These are phyloP conservation scores for Nothobranchius kuhntae DNA, from an alignment of 2,113 vertebrate species.

Conservation along the genomic window DNA sequence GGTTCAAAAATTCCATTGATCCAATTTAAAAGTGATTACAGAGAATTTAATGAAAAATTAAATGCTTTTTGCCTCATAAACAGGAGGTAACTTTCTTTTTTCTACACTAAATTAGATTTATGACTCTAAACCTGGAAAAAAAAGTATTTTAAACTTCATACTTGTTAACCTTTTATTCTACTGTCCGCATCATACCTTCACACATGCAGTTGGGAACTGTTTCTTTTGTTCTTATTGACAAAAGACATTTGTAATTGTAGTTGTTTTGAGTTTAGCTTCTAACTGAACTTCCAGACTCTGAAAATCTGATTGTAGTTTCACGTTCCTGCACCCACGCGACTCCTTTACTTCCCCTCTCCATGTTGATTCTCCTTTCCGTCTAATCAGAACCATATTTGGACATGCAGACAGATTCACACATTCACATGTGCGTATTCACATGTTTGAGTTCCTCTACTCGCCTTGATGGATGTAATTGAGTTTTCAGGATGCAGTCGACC, in stretches of 20 bases:
- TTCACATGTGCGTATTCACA: constrained; percentile 24
- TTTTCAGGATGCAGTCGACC: constrained; percentile 59
- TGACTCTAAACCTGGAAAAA: too few species aligned
- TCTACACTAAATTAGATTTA: too few species aligned
- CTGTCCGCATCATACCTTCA: too few species aligned
- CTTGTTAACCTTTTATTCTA: too few species aligned
- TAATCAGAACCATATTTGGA: constrained; percentile 19
- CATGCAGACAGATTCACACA: neutral
- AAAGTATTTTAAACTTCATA: too few species aligned
- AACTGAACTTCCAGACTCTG: constrained; percentile 21
- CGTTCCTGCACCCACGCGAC: constrained; percentile 28
- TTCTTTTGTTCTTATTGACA: constrained; percentile 8
- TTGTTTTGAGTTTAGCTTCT: constrained; percentile 14
- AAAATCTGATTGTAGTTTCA: constrained; percentile 22
- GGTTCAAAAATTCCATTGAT: too few species aligned
- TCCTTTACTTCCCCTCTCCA: constrained; percentile 14
- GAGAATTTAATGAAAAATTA: too few species aligned
- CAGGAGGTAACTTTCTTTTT: too few species aligned
- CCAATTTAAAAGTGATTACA: too few species aligned
- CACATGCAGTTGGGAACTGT: too few species aligned
- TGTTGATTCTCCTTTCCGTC: constrained; percentile 27
- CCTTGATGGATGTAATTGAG: constrained; percentile 66
- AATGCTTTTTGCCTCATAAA: too few species aligned
- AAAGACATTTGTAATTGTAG: constrained; percentile 21
- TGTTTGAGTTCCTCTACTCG: constrained; percentile 44